Conservation (phyloP, 2,113 vertebrate species). For the Psilopsiagon aymara region DNA sequence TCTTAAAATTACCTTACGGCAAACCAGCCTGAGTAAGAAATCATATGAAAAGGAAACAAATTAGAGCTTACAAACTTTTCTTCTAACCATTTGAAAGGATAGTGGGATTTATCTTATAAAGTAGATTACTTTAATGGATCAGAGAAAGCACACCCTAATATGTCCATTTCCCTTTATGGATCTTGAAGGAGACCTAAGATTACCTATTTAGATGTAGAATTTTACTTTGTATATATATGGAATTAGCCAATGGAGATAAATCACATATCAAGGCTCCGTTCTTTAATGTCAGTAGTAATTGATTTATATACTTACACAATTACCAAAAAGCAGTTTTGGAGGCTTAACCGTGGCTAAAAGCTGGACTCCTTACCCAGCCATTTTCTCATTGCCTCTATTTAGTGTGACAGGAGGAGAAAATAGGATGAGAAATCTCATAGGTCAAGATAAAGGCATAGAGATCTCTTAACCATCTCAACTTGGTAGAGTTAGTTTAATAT, state of each 20-base stretch:
- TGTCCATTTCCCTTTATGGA: background rate
- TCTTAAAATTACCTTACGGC: background rate
- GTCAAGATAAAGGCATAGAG: rapidly evolving
- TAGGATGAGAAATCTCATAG: background rate
- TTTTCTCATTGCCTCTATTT: too few relatives aligned
- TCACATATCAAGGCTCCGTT: background rate
- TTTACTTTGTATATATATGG: background rate
- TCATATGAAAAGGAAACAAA: rapidly evolving
- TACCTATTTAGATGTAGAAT: background rate
- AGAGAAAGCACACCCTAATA: background rate
- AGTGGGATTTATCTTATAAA: background rate
- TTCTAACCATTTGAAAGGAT: background rate
- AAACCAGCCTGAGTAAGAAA: background rate
- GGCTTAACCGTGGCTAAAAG: background rate
- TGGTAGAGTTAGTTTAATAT: background rate
- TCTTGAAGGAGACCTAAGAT: background rate
- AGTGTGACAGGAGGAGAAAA: too few relatives aligned
- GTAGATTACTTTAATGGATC: background rate
- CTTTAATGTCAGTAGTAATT: background rate
- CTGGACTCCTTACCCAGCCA: background rate
- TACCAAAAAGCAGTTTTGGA: background rate
- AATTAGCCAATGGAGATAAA: background rate
- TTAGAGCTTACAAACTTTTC: background rate
- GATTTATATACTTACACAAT: background rate
- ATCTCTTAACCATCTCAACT: background rate